These are phyloP conservation scores for Cheirogaleus medius DNA, from an alignment of 2,113 vertebrate species.

Conservation along the genomic window DNA sequence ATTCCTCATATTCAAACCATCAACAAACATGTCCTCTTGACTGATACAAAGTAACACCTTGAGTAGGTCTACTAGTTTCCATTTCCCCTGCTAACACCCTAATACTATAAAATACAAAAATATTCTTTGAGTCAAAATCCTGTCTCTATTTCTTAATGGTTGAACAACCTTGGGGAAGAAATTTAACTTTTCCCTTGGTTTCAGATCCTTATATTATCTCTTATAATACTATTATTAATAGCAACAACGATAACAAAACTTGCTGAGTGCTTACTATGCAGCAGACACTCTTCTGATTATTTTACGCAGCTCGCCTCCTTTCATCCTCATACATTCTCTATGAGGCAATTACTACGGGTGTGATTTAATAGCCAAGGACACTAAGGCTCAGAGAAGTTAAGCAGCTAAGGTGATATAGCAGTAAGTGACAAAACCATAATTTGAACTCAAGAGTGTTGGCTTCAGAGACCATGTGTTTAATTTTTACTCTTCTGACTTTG, in stretches of 20 bases:
- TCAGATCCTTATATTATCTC: background rate
- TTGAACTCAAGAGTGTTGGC: background rate
- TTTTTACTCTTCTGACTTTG: background rate
- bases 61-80: background rate
- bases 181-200: background rate
- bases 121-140: background rate
- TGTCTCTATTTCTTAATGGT: background rate
- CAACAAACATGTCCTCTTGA: background rate
- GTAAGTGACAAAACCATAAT: background rate
- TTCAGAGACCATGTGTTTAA: background rate
- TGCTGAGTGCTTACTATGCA: background rate
- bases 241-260: background rate
- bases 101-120: background rate
- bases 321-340: background rate
- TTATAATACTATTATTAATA: background rate
- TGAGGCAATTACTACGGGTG: background rate
- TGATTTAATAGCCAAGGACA: background rate
- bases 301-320: background rate
- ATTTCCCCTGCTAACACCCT: too few species aligned
- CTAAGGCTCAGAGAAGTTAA: background rate
- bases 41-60: background rate
- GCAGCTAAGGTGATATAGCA: background rate
- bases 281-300: background rate
- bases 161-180: background rate
- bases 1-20: background rate